Base-by-base conservation (phyloP, 2,888 invertebrate genomes). In the Drosophila borborema region DNA sequence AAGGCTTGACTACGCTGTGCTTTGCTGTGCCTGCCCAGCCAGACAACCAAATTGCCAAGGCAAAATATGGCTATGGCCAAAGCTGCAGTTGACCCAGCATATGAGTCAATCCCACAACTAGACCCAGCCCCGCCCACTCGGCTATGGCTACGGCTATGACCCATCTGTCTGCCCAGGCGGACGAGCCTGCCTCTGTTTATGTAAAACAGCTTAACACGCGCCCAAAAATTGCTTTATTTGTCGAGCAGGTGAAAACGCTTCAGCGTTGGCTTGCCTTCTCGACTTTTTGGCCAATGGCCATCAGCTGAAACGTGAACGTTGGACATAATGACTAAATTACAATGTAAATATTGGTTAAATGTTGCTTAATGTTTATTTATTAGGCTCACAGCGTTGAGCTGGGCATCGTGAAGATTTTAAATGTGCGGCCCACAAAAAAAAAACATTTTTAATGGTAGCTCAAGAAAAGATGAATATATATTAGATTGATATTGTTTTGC, bases 201-300 rank as follows among this genome's bases (percentile, higher is more conserved):
- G 73, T 80, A 80, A 82, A 82, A 76, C 77, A 82, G 81, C 76
- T 82, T 82, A 80, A 53, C 80, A 82, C 80, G 80, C 76, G 73
- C 68, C 51, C 77, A 56, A 79, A 79, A 84, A 82, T 82, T 79
- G 76, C 82, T 84, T 84, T 74, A 84, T 82, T 82, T 72, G 59
- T 28, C 63, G 70, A 71, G 70, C 72, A 68, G 70, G 70, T 79
- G 68, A 70, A 64, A 64, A 64, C 66, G 67, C 70, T 77, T 70
- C n/a, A 79, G 53, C 49, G 80, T 60, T 41, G 58, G 66, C 70
- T 65, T 60, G 53, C 69, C 28, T 20, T 66, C 56, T 59, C 48
- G 46, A 61, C 41, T 56, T 40, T 23, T 61, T 64, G 58, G 72
- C 62, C 76, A 71, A 64, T 69, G 66, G 63, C 68, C 67, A 54